These are phyloP conservation scores for Conops quadrifasciatus DNA, from an alignment of 2,888 invertebrate genomes.

Conservation along the genomic window DNA sequence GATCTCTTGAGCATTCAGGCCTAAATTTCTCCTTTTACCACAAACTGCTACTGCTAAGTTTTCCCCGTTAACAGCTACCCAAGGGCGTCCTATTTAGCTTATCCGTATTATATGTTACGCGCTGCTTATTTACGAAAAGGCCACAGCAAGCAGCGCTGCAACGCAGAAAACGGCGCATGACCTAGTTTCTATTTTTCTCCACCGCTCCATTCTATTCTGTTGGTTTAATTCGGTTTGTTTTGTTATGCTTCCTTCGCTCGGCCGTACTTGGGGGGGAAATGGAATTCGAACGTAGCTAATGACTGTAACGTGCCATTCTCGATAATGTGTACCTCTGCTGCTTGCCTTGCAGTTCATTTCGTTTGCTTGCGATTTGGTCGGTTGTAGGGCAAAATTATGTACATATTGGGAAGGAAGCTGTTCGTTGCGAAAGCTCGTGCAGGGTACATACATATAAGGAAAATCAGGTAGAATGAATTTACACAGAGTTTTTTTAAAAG, in stretches of 20 bases:
- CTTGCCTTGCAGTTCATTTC: slow-evolving; percentile 15
- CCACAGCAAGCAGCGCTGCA: slow-evolving; percentile 15
- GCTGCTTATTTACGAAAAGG: neutral
- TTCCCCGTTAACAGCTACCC: neutral
- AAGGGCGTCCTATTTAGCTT: slow-evolving; percentile 21
- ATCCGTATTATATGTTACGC: neutral
- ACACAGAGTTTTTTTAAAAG: too few relatives aligned
- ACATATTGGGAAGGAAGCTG: slow-evolving; percentile 54
- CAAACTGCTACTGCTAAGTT: slow-evolving; percentile 9
- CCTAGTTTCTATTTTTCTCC: slow-evolving; percentile 43
- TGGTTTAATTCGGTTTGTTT: slow-evolving; percentile 32
- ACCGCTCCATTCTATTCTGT: slow-evolving; percentile 35
- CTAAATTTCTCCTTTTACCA: too few relatives aligned
- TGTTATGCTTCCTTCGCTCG: slow-evolving; percentile 22
- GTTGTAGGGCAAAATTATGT: slow-evolving; percentile 60
- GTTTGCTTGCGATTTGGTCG: slow-evolving; percentile 45
- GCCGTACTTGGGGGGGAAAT: slow-evolving; percentile 23
- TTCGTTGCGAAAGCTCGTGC: neutral
- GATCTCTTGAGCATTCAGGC: too few relatives aligned
- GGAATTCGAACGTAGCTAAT: slow-evolving; percentile 13
- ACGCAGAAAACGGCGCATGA: slow-evolving; percentile 41
- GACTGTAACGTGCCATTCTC: neutral
- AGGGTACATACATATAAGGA: neutral
- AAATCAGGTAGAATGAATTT: too few relatives aligned
- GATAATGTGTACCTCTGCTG: neutral